Evolutionary conservation across 2,113 vertebrate genomes (phyloP).

Genomic region (Tragelaphus scriptus): DNA sequence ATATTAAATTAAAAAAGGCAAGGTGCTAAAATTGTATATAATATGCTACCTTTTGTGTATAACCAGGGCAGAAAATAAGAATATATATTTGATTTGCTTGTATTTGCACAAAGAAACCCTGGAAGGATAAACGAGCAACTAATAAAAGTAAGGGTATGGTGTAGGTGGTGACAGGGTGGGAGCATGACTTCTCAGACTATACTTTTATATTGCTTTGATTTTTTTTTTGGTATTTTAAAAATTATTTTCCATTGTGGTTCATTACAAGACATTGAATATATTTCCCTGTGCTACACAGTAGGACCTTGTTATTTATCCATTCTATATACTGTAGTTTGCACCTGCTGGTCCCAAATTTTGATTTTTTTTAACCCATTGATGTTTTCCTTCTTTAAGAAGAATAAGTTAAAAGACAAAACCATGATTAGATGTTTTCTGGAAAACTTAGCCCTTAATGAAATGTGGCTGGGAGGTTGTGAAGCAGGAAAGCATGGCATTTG

Average conservation of each 20-base stretch:
- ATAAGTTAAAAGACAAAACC: neutral
- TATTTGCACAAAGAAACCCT: neutral
- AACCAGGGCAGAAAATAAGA: neutral
- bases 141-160: neutral
- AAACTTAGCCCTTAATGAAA: neutral
- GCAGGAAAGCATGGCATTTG: neutral
- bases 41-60: constrained; percentile 15
- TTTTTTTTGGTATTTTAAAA: neutral
- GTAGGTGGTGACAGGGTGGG: neutral
- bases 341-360: neutral
- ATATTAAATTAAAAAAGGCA: neutral
- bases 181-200: neutral
- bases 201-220: neutral
- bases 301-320: neutral
- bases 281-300: neutral
- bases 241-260: neutral
- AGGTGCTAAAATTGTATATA: neutral
- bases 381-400: neutral
- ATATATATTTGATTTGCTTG: constrained; percentile 21
- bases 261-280: neutral
- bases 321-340: neutral
- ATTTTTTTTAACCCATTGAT: neutral
- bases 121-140: neutral
- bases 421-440: neutral
- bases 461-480: neutral